Conservation (phyloP, 2,113 vertebrate genomes). For the Amazona vittata region DNA sequence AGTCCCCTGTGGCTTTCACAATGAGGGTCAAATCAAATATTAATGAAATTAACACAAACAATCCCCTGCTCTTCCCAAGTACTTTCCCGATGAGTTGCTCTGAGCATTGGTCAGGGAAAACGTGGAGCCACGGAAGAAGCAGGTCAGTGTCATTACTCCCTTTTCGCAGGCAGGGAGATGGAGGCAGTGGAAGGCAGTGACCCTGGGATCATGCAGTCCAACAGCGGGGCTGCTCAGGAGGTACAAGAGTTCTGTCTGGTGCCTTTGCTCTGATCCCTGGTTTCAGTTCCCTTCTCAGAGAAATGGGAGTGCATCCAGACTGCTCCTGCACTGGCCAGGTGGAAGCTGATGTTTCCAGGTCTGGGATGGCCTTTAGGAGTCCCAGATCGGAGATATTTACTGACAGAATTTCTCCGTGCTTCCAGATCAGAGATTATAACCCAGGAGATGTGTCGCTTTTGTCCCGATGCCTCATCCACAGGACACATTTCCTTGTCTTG, state of each 20-base stretch:
- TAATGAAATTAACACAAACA: conserved; percentile 60
- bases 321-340: not conserved
- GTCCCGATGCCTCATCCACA: not conserved
- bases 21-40: conserved; percentile 64
- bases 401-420: not conserved
- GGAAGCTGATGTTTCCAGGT: not conserved
- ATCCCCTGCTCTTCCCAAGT: conserved; percentile 16
- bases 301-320: not conserved
- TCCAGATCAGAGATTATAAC: not conserved
- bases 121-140: not conserved
- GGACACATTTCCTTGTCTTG: not conserved
- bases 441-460: not conserved
- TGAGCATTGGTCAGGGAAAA: not conserved
- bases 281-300: not conserved
- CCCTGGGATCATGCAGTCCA: not conserved
- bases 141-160: not conserved
- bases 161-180: not conserved
- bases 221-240: not conserved
- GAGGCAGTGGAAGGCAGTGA: not conserved
- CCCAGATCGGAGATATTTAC: not conserved
- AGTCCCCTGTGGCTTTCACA: conserved; percentile 4
- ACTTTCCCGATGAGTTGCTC: not conserved
- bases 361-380: not conserved
- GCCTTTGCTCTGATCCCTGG: not conserved
- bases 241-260: not conserved